Percentiles rank a stretch among this genome's conserved stretches.
Conservation (phyloP, 2,888 invertebrate genomes). For the Bombyx huttoni region DNA sequence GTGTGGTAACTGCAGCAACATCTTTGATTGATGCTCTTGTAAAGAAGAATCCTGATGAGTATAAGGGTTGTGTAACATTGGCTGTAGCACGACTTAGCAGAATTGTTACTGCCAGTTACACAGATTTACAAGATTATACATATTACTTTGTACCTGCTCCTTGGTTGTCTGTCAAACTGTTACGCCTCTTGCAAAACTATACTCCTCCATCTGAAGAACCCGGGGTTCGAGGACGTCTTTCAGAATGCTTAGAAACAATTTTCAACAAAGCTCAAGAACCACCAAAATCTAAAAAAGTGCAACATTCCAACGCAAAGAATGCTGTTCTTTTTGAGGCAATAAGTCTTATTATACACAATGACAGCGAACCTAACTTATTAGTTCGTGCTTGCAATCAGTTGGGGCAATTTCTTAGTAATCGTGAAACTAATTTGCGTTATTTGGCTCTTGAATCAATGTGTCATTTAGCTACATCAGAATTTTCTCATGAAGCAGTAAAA, state of each 20-base stretch:
- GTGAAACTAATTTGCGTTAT: conserved; percentile 98
- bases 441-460: conserved; percentile 99
- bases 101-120: conserved; percentile 98
- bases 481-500: conserved; percentile 99
- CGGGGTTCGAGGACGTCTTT: conserved; percentile 93
- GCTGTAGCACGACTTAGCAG: conserved; percentile 97
- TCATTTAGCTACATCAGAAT: conserved; percentile 98
- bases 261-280: conserved; percentile 99
- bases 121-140: conserved; percentile 99
- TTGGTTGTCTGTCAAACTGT: conserved; percentile 98
- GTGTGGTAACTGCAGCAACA: conserved; percentile 98
- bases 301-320: conserved; percentile 99
- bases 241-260: conserved; percentile 98
- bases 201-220: conserved; percentile 97
- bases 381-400: conserved; percentile 99
- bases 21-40: conserved; percentile 98
- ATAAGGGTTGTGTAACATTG: conserved; percentile 98
- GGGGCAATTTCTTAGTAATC: conserved; percentile 96
- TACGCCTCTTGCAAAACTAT: conserved; percentile 97
- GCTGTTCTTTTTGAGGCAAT: conserved; percentile 99
- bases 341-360: conserved; percentile 99
- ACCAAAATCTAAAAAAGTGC: conserved; percentile 99
- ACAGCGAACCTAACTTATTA: conserved; percentile 95
- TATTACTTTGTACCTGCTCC: conserved; percentile 99
- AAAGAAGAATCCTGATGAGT: conserved; percentile 98